These are phyloP conservation scores for Cossypha heuglini DNA, from an alignment of 2,797 vertebrate genomes.

Conservation along the genomic window DNA sequence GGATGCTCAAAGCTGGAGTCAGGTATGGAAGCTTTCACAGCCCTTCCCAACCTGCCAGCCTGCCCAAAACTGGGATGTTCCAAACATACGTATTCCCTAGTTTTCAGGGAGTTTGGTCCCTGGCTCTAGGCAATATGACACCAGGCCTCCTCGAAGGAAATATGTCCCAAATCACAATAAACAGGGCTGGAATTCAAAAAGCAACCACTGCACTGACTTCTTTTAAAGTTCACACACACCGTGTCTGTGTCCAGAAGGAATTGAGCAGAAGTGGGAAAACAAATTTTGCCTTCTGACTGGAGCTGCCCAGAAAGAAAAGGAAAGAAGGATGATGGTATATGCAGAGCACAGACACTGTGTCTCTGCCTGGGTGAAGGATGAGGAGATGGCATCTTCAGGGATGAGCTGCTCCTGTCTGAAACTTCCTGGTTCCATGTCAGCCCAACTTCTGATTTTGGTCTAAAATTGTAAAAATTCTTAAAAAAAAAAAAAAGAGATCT, in stretches of 20 bases:
- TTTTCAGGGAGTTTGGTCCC: neutral
- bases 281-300: neutral
- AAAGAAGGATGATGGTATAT: neutral
- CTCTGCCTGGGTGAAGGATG: neutral
- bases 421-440: neutral
- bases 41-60: neutral
- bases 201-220: neutral
- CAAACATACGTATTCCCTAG: fast-evolving
- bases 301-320: neutral
- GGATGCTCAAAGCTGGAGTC: neutral
- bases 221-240: neutral
- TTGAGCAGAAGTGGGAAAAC: neutral
- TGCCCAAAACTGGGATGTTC: neutral
- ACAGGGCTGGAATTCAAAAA: neutral
- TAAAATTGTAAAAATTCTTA: neutral
- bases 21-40: neutral
- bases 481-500: no score
- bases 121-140: neutral
- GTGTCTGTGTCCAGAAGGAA: neutral
- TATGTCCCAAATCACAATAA: neutral
- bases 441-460: neutral
- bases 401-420: neutral
- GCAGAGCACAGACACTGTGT: fast-evolving
- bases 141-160: neutral
- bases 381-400: neutral